Conservation (phyloP, 2,113 vertebrate species). For the Beaufortia kweichowensis region DNA sequence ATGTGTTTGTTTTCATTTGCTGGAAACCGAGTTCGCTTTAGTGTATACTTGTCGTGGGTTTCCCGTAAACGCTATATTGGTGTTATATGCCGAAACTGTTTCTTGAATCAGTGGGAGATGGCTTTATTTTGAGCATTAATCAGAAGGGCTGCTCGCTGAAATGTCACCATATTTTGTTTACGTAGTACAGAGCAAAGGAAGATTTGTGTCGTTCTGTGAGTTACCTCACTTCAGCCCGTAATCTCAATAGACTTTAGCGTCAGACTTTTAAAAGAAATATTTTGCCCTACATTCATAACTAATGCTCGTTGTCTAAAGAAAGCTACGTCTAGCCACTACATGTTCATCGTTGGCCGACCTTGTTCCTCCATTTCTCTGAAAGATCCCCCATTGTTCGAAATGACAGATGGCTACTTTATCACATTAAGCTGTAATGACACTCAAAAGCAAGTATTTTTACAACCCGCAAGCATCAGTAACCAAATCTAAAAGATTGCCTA, state of each 20-base stretch:
- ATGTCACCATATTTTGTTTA: conserved; percentile 28
- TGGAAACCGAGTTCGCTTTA: conserved; percentile 11
- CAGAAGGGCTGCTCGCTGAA: conserved; percentile 9
- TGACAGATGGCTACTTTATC: conserved; percentile 73
- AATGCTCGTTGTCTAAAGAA: conserved; percentile 34
- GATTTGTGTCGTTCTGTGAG: conserved; percentile 18
- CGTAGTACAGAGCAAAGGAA: conserved; percentile 13
- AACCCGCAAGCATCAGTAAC: conserved; percentile 79
- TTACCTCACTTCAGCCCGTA: background rate
- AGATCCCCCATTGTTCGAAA: conserved; percentile 69
- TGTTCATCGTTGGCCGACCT: conserved; percentile 50
- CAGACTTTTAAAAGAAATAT: conserved; percentile 25
- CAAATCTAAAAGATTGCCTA: conserved; percentile 79
- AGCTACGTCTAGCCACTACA: conserved; percentile 36
- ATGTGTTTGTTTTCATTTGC: conserved; percentile 41
- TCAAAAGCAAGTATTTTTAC: conserved; percentile 81
- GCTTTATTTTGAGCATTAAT: conserved; percentile 42
- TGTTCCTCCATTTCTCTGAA: conserved; percentile 57
- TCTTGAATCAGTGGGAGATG: conserved; percentile 17
- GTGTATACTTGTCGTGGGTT: conserved; percentile 18
- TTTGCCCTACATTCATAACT: conserved; percentile 31
- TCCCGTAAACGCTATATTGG: conserved; percentile 35
- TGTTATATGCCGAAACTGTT: conserved; percentile 2
- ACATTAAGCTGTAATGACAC: conserved; percentile 73
- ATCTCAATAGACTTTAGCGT: background rate